A percentile compares a stretch with the other conserved stretches of the same genome.
These are phyloP conservation scores for Geopemphigus sp. DNA, from an alignment of 1,140 invertebrate genomes.

Conservation along the genomic window DNA sequence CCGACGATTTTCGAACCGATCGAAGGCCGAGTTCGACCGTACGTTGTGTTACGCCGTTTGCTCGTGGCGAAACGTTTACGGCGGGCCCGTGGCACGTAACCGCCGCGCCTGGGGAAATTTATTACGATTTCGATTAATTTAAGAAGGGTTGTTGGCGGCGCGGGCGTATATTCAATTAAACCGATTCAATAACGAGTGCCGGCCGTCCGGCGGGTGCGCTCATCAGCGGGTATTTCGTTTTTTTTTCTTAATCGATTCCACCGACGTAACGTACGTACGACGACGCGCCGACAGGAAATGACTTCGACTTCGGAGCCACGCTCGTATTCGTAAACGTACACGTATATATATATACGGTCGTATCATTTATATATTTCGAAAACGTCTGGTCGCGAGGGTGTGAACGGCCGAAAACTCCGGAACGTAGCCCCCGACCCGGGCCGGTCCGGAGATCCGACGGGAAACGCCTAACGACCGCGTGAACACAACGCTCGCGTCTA, in stretches of 20 bases:
- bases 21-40: too few relatives aligned
- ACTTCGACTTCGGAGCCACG: neutral
- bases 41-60: too few relatives aligned
- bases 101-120: too few relatives aligned
- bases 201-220: too few relatives aligned
- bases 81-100: too few relatives aligned
- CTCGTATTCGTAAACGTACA: too few relatives aligned
- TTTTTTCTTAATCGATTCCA: constrained; percentile 3
- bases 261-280: too few relatives aligned
- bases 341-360: too few relatives aligned
- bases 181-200: neutral
- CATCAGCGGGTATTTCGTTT: neutral
- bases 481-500: constrained; percentile 21
- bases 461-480: constrained; percentile 30
- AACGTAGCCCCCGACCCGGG: neutral
- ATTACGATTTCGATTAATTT: neutral
- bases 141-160: neutral
- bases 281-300: constrained; percentile 10
- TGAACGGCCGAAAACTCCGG: neutral
- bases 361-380: too few relatives aligned
- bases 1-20: too few relatives aligned
- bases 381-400: too few relatives aligned
- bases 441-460: constrained; percentile 18
- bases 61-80: too few relatives aligned
- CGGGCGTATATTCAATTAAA: neutral